Conservation (phyloP, 1,140 invertebrate species). For the Drosophila gunungcola region DNA sequence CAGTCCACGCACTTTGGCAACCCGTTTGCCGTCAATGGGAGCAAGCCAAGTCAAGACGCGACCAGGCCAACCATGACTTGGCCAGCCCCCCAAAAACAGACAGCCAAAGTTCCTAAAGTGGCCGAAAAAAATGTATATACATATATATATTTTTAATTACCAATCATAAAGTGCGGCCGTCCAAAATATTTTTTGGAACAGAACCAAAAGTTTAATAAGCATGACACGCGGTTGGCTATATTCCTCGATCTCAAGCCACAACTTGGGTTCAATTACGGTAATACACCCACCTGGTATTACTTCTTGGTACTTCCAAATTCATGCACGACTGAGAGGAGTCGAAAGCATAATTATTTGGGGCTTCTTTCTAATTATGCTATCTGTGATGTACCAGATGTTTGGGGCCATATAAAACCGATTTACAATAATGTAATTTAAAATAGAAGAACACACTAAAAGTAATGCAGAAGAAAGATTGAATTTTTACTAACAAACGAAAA, state of each 20-base stretch:
- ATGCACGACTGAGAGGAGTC: slow-evolving; percentile 29
- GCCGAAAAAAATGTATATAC: slow-evolving; percentile 16
- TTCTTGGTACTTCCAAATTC: slow-evolving; percentile 5
- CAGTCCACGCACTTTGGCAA: slow-evolving; percentile 33
- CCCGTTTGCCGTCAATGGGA: slow-evolving; percentile 42
- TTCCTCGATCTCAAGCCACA: slow-evolving; percentile 8
- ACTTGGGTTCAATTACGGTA: slow-evolving; percentile 43
- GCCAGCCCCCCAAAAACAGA: slow-evolving; percentile 36
- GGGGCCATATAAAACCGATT: slow-evolving; percentile 33
- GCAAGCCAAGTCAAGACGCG: slow-evolving; percentile 43
- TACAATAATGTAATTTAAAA: slow-evolving; percentile 30
- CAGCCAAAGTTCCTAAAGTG: slow-evolving; percentile 15
- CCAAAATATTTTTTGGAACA: slow-evolving; percentile 80
- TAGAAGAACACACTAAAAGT: slow-evolving; percentile 1
- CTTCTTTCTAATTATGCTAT: slow-evolving; percentile 48
- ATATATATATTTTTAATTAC: slow-evolving; percentile 60
- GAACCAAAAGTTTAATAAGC: slow-evolving; percentile 80
- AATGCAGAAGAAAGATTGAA: background rate
- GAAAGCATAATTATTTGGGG: slow-evolving; percentile 37
- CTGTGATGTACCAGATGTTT: slow-evolving; percentile 45
- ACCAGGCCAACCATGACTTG: slow-evolving; percentile 61
- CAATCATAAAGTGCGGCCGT: slow-evolving; percentile 64
- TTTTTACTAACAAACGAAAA: too few species aligned
- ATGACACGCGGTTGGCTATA: slow-evolving; percentile 43
- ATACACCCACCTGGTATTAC: slow-evolving; percentile 33